phyloP scores from a whole-genome alignment of 2,888 invertebrate genomes.

The Morpho deidamia region DNA sequence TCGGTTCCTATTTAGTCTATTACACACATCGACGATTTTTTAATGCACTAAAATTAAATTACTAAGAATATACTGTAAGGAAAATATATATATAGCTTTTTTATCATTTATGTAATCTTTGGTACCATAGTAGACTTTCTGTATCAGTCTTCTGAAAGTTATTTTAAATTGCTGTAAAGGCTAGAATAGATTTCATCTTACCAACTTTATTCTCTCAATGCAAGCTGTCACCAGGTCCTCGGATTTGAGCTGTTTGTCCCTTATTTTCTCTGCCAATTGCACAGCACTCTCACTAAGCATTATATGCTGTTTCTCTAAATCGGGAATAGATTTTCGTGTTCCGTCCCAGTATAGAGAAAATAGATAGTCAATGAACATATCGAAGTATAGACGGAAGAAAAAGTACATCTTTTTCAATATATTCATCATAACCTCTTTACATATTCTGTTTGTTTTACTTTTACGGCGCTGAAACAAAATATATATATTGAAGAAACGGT shows the following conservation, averaged over 20 bases:
- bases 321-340: slow-evolving; percentile 44
- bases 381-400: slow-evolving; percentile 49
- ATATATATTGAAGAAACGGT: no score
- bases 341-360: slow-evolving; percentile 56
- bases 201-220: slow-evolving; percentile 86
- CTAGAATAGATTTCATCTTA: slow-evolving; percentile 38
- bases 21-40: no score
- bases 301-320: slow-evolving; percentile 48
- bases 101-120: no score
- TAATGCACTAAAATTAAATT: no score
- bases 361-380: slow-evolving; percentile 51
- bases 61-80: no score
- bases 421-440: slow-evolving; percentile 50
- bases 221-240: slow-evolving; percentile 85
- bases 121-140: no score
- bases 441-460: slow-evolving; percentile 53
- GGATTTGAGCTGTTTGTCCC: slow-evolving; percentile 79
- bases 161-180: neutral
- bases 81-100: no score
- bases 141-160: no score
- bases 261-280: slow-evolving; percentile 82
- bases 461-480: slow-evolving; percentile 37
- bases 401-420: slow-evolving; percentile 50
- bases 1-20: no score
- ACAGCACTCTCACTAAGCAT: slow-evolving; percentile 80